Conservation (phyloP, 2,797 vertebrate genomes). For the Chloroceryle amazona region DNA sequence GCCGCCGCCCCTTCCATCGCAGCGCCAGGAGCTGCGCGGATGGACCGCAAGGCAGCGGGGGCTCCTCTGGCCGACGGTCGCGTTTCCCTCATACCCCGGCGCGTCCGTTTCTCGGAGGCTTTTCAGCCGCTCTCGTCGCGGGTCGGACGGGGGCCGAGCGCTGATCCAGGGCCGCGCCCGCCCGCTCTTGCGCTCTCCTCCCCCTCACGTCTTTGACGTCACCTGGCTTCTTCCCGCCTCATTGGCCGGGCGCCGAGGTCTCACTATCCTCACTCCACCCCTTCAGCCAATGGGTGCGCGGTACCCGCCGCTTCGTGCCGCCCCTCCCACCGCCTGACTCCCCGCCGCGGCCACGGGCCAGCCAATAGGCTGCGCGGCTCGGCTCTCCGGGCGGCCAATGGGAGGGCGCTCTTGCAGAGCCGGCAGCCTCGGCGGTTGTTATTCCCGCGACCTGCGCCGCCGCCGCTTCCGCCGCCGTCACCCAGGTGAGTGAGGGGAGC, state of each 20-base stretch:
- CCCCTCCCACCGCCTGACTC: constrained; percentile 37
- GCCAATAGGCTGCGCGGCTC: constrained; percentile 39
- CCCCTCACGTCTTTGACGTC: not conserved
- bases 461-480: fast-evolving
- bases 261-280: constrained; percentile 82
- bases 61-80: not conserved
- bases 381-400: not conserved
- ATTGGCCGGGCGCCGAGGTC: constrained; percentile 44
- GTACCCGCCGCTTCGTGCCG: fast-evolving
- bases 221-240: not conserved
- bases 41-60: not conserved
- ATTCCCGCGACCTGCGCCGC: fast-evolving
- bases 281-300: constrained; percentile 47
- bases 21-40: not conserved
- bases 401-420: not conserved
- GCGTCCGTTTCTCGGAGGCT: no score
- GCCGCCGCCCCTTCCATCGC: no score
- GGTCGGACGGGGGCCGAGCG: no score
- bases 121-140: not conserved
- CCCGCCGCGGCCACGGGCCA: not conserved
- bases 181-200: not conserved
- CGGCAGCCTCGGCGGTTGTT: not conserved
- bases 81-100: no score
- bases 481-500: constrained; percentile 11
- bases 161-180: no score